Base-by-base conservation (phyloP, 2,888 invertebrate genomes). In the Noctua fimbriata region DNA sequence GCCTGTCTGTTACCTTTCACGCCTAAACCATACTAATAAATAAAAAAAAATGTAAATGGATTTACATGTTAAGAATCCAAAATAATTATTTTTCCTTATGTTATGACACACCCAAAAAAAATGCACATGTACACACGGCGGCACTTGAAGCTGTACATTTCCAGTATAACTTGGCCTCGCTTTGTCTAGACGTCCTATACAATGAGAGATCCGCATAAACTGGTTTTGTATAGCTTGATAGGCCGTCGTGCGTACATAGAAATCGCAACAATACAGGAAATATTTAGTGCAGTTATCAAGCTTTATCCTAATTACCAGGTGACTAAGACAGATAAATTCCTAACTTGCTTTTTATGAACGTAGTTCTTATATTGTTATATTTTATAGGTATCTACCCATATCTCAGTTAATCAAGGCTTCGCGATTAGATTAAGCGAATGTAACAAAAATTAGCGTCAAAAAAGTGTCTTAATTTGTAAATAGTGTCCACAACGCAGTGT, bases 331-430 rank as follows among this genome's bases (percentile, higher is more conserved):
- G n/a, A 41, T 72, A 28, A 65, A 72, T 67, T 18, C 44, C 44
- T 9, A 72, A 44, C 6, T 44, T 67, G 44, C 32, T 71, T 67
- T 60, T 44, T 73, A 32, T 32, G 72, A 72, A 24, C 21, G 9
- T 21, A 65, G 2, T 44, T 65, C 21, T 28, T 41, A 14, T 63
- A 1, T 32, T 66, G 16, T 44, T 24, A 44, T 73, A 44, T 73
- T 73, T 73, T 65, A 73, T 41, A 44, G 41, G 58, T 58, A 67
- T 67, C 67, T 44, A 58, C 12, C 71, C 55, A 28, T 71, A 71
- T 72, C 72, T 12, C 24, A n/a, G 16, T 47, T 18, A 69, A 47
- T 69, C 73, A 73, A 70, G 47, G n/a, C 9, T 73, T n/a, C 47
- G 12, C 18, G 73, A 73, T 73, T 70, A 73, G 73, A 73, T 70